Base-by-base conservation (phyloP, 2,113 vertebrate species). In the Chauna torquata region DNA sequence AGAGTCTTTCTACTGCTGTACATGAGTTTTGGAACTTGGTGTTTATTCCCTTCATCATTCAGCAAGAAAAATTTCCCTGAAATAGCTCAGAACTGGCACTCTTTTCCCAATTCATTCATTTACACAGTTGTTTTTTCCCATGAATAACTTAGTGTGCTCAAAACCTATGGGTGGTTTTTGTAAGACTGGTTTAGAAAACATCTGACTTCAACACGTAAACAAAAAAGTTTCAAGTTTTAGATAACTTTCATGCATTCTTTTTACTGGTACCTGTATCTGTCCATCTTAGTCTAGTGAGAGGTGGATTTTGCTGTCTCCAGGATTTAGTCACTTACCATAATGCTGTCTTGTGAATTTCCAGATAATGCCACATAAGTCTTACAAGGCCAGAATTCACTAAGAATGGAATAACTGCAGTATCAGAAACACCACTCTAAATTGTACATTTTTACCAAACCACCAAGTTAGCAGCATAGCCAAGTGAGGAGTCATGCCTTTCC, bases 91-190 rank as follows among this genome's bases (percentile, higher is more conserved):
- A 93, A 74, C 16, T 16, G 58, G 16, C 1, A 2, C 3, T 62
- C 18, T 72, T 30, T 17, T 65, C 45, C 22, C 23, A 34, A 12
- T 19, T 74, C 1, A 40, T n/a, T 20, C 8, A 34, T 50, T 55
- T 66, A 32, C 30, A 47, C 6, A 22, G 36, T 16, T 32, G 7
- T 68, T 64, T 69, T 76, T 72, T 58, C 50, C 50, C 24, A 47
- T 32, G 6, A 78, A 18, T 28, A 77, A 16, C 12, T 69, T 49
- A 45, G 25, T 24, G 44, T 36, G 30, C 28, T 62, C 50, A 50
- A 62, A 62, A 45, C 0, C 0, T 25, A 11, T 10, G 8, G 16
- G 24, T 28, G 45, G 2, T 18, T 62, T 66, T 54, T 61, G 5
- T 30, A 86, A 66, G 28, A 45, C 5, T 40, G 12, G 7, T 74